Conservation (phyloP, 2,797 vertebrate species). For the Acanthurus lineatus region DNA sequence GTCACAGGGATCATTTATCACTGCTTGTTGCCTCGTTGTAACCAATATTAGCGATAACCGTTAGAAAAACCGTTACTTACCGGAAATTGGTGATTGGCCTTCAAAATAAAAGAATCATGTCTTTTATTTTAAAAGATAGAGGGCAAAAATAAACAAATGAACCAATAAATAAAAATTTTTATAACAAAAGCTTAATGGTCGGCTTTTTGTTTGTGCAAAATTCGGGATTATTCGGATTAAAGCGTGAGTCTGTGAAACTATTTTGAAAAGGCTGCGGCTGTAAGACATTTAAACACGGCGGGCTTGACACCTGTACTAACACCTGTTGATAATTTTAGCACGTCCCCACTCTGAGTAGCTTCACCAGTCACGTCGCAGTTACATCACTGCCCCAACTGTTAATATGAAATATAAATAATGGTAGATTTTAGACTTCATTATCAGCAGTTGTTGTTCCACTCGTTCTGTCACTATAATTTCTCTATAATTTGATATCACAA, state of each 20-base stretch:
- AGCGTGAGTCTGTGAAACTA: not conserved
- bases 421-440: not conserved
- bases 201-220: not conserved
- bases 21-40: too few relatives aligned
- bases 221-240: not conserved
- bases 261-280: constrained; percentile 20
- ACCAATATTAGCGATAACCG: too few relatives aligned
- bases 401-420: not conserved
- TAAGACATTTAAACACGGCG: not conserved
- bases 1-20: too few relatives aligned
- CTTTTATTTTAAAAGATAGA: accelerated
- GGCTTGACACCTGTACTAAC: not conserved
- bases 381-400: not conserved
- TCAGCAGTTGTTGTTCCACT: too few relatives aligned
- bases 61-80: accelerated
- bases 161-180: accelerated
- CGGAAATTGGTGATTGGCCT: not conserved
- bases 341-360: not conserved
- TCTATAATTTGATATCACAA: not conserved
- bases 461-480: too few relatives aligned
- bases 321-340: constrained; percentile 18
- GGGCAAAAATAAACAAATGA: accelerated
- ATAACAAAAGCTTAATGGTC: accelerated
- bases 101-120: not conserved
- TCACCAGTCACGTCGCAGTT: constrained; percentile 1